These are phyloP conservation scores for Calliphora vicina DNA, from an alignment of 1,140 invertebrate species.

Conservation along the genomic window DNA sequence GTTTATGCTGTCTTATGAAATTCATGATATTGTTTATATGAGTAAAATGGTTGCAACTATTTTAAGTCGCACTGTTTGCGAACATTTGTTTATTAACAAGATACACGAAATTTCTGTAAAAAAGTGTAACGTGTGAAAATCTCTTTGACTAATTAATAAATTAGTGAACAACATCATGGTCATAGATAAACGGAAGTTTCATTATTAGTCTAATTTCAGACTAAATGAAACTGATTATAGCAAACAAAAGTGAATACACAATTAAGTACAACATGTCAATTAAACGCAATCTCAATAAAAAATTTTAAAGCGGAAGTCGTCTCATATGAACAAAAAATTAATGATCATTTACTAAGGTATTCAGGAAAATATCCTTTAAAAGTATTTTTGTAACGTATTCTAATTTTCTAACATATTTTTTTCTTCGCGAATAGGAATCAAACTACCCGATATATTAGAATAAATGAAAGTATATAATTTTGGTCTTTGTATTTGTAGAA, in stretches of 20 bases:
- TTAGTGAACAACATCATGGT: not conserved
- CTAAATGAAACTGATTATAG: not conserved
- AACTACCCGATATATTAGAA: no score
- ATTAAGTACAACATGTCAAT: not conserved
- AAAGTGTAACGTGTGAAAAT: constrained; percentile 10
- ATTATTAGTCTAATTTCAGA: not conserved
- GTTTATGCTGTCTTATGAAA: no score
- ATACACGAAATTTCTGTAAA: not conserved
- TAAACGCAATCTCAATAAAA: not conserved
- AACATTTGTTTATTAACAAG: not conserved
- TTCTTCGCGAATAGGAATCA: no score
- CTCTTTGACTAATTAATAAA: not conserved
- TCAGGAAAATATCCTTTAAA: no score
- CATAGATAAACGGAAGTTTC: not conserved
- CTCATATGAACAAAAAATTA: not conserved
- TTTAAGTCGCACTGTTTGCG: no score
- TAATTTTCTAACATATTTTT: no score
- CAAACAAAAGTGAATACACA: not conserved
- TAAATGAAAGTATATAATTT: no score
- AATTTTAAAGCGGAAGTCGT: not conserved
- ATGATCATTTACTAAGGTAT: no score
- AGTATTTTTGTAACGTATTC: no score
- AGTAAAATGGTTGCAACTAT: no score
- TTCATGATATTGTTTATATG: no score
- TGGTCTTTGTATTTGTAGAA: no score